These are phyloP conservation scores for Gambusia holbrooki DNA, from an alignment of 2,113 vertebrate genomes.

Conservation along the genomic window DNA sequence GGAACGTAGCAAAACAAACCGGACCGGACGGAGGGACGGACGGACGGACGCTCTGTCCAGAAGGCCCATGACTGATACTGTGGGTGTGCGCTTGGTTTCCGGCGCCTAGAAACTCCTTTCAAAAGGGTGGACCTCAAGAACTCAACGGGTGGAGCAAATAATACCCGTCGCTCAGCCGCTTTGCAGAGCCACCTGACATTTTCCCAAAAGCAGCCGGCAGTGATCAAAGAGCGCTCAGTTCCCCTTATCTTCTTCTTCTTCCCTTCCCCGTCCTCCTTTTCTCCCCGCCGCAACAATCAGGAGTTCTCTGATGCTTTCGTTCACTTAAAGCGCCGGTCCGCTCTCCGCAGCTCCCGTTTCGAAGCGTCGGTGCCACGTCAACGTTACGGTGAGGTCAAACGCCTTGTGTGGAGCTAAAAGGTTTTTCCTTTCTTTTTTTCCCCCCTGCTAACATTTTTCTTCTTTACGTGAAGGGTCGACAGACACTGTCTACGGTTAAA, in stretches of 20 bases:
- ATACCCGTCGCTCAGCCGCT: slow-evolving; percentile 47
- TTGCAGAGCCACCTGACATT: slow-evolving; percentile 72
- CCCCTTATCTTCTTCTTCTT: slow-evolving; percentile 15
- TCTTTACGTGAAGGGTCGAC: slow-evolving; percentile 19
- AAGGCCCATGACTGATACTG: slow-evolving; percentile 28
- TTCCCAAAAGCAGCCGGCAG: slow-evolving; percentile 54
- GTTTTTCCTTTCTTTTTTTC: background rate
- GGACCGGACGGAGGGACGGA: slow-evolving; percentile 17
- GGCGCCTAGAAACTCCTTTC: slow-evolving; percentile 42
- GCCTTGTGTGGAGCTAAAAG: background rate
- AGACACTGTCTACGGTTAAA: slow-evolving; percentile 22
- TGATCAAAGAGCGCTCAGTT: slow-evolving; percentile 55
- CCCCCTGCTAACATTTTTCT: slow-evolving; percentile 28
- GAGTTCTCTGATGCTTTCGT: slow-evolving; percentile 23
- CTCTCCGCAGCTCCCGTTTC: slow-evolving; percentile 27
- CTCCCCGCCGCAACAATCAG: slow-evolving; percentile 53
- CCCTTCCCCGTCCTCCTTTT: background rate
- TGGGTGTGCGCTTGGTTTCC: slow-evolving; percentile 26
- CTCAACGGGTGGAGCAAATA: slow-evolving; percentile 19
- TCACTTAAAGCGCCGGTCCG: slow-evolving; percentile 42
- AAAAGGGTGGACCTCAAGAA: slow-evolving; percentile 20
- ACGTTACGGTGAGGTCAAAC: slow-evolving; percentile 5
- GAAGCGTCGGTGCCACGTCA: slow-evolving; percentile 4
- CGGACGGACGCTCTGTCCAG: slow-evolving; percentile 19
- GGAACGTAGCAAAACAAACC: slow-evolving; percentile 58